Evolutionary conservation across 1,140 invertebrate species (phyloP).

Genomic region (Zeugodacus cucurbitae): DNA sequence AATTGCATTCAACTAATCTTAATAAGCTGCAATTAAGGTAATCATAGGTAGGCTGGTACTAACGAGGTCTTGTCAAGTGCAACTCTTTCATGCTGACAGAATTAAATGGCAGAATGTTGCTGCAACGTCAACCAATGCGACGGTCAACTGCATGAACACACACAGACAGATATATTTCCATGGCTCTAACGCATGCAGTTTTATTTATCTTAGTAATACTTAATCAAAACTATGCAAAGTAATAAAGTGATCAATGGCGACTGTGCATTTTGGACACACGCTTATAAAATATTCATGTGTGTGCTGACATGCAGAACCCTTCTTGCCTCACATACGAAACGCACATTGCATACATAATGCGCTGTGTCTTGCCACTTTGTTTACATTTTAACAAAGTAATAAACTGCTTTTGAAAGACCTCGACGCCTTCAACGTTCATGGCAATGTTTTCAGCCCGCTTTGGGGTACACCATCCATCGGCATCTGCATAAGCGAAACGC

Average conservation of each 20-base stretch:
- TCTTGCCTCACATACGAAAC: background rate
- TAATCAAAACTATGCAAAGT: background rate
- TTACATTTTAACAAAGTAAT: background rate
- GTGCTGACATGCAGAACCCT: background rate
- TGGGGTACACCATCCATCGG: too few relatives aligned
- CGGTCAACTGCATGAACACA: background rate
- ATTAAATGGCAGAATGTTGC: background rate
- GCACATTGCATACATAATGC: too few relatives aligned
- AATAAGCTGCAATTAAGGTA: conserved; percentile 8
- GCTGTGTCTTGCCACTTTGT: background rate
- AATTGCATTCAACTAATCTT: background rate
- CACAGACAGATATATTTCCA: background rate
- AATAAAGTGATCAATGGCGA: background rate
- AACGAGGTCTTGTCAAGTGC: conserved; percentile 23
- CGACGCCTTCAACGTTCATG: background rate
- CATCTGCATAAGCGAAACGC: too few relatives aligned
- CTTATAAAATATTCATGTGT: background rate
- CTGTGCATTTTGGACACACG: background rate
- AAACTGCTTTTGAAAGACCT: background rate
- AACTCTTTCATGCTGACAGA: background rate
- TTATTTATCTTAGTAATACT: background rate
- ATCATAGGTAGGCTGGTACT: background rate
- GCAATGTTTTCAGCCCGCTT: background rate
- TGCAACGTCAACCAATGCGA: background rate
- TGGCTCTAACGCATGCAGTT: background rate